These are phyloP conservation scores for Aphrocallistes beatrix DNA, from an alignment of 37 sponge, comb jelly and placozoan species.

Conservation along the genomic window DNA sequence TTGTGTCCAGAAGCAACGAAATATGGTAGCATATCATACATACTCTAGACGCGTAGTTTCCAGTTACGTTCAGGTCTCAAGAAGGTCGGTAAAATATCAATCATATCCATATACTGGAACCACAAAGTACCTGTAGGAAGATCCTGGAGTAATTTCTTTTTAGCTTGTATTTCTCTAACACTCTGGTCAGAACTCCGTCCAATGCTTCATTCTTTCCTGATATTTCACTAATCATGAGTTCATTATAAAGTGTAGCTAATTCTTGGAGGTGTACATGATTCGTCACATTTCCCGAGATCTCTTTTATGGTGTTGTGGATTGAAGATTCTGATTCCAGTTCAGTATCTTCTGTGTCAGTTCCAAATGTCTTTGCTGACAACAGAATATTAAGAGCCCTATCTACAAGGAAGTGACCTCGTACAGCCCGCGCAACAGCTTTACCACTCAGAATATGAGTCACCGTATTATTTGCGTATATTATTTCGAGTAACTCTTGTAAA, in stretches of 20 bases:
- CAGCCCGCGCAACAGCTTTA: background rate
- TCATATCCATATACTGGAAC: conserved; percentile 19
- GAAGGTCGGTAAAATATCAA: conserved; percentile 18
- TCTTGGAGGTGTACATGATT: background rate
- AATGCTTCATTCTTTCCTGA: background rate
- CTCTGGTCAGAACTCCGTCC: background rate
- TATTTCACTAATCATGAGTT: background rate
- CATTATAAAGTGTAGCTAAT: background rate
- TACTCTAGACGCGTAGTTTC: background rate
- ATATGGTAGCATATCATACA: no score
- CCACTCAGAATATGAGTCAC: background rate
- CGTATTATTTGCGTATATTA: no score
- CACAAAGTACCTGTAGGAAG: conserved; percentile 6
- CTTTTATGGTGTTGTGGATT: background rate
- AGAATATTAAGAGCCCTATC: background rate
- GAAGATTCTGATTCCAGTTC: background rate
- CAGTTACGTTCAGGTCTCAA: conserved; percentile 14
- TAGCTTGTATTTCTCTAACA: background rate
- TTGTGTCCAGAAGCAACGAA: no score
- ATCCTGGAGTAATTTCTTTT: background rate
- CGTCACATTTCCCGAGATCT: background rate
- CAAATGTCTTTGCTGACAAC: background rate
- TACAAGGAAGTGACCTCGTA: background rate
- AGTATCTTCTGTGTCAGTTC: background rate
- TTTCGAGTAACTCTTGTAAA: background rate